Evolutionary conservation across 2,888 invertebrate genomes (phyloP).

Genomic region (Candidula unifasciata): DNA sequence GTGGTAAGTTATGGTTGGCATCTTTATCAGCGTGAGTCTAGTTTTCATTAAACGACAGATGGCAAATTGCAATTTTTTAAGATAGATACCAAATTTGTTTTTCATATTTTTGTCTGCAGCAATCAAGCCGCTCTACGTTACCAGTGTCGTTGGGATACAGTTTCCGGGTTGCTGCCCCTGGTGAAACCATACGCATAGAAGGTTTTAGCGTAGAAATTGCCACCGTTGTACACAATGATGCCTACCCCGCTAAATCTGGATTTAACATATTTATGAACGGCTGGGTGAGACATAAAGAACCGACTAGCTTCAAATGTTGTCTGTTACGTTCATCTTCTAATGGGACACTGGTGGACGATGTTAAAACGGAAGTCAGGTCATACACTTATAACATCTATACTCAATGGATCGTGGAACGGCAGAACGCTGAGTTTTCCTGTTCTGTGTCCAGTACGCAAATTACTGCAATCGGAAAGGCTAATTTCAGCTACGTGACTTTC

Average conservation of each 20-base stretch:
- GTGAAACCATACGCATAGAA: too few species aligned
- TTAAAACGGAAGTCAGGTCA: constrained; percentile 14
- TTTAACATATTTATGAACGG: constrained; percentile 48
- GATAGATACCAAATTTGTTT: too few species aligned
- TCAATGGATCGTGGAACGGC: constrained; percentile 46
- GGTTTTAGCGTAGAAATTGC: too few species aligned
- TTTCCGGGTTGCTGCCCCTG: too few species aligned
- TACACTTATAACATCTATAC: constrained; percentile 31
- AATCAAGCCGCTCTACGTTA: too few species aligned
- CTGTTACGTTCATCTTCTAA: neutral
- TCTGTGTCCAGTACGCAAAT: constrained; percentile 28
- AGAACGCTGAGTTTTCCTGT: constrained; percentile 45
- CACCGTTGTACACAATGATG: too few species aligned
- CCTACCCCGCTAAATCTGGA: constrained; percentile 17
- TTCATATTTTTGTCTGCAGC: too few species aligned
- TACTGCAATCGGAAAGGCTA: constrained; percentile 12
- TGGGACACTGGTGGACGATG: neutral
- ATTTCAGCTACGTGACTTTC: constrained; percentile 42
- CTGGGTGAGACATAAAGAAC: constrained; percentile 20
- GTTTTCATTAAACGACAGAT: too few species aligned
- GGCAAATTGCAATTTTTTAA: too few species aligned
- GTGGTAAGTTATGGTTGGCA: too few species aligned
- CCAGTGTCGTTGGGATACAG: too few species aligned
- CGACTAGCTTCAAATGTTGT: constrained; percentile 42
- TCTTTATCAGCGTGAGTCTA: too few species aligned